Conservation (phyloP, 2,113 vertebrate species). For the Synodontis membranacea region DNA sequence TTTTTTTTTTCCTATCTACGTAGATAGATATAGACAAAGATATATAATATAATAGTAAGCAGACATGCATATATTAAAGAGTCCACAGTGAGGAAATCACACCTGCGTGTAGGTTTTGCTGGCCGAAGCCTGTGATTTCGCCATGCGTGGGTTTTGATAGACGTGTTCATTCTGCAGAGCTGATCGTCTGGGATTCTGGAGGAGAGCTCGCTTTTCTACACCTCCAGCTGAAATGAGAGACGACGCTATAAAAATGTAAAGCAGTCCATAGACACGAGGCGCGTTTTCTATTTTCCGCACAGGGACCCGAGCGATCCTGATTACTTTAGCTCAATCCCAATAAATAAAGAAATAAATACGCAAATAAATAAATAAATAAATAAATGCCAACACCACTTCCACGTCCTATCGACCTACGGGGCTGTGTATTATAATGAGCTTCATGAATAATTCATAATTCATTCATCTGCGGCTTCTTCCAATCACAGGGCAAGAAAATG, state of each 20-base stretch:
- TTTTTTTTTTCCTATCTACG: too few relatives aligned
- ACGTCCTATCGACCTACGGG: not conserved
- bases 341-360: not conserved
- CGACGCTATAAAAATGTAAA: conserved; percentile 15
- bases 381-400: not conserved
- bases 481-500: not conserved
- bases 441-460: conserved; percentile 10
- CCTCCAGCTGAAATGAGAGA: conserved; percentile 8
- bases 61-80: not conserved
- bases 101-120: conserved; percentile 10
- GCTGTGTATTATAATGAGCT: not conserved
- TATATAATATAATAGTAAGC: not conserved
- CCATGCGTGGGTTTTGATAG: conserved; percentile 38
- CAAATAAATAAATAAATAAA: not conserved
- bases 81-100: not conserved
- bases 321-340: not conserved
- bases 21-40: too few relatives aligned
- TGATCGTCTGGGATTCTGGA: conserved; percentile 17
- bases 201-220: not conserved
- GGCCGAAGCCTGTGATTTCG: conserved; percentile 25
- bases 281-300: not conserved
- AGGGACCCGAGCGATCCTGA: not conserved
- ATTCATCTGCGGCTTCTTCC: not conserved
- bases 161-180: not conserved
- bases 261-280: not conserved